Percentiles rank a stretch among this genome's conserved stretches.
Conservation (phyloP, 2,888 invertebrate species). For the Oscheius onirici region DNA sequence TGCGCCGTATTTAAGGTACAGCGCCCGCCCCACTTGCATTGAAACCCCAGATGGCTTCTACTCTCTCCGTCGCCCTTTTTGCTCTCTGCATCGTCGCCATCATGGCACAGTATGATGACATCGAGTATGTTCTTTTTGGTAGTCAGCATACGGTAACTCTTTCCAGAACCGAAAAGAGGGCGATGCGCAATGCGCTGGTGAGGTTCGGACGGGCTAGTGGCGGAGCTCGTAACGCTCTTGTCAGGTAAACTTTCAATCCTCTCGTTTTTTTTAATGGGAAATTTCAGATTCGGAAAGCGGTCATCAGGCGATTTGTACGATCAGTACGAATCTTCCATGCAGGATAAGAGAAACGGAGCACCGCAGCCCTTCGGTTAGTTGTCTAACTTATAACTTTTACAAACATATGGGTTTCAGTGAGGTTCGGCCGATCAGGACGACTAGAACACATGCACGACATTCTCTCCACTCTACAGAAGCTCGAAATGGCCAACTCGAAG, state of each 20-base stretch:
- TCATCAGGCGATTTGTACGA: conserved; percentile 39
- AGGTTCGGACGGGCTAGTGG: conserved; percentile 60
- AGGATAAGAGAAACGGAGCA: conserved; percentile 61
- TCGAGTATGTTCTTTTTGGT: neutral
- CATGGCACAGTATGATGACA: conserved; percentile 43
- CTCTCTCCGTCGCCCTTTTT: conserved; percentile 35
- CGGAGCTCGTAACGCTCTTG: conserved; percentile 62
- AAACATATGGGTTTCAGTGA: conserved; percentile 39
- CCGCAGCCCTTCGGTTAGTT: conserved; percentile 62
- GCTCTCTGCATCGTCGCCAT: conserved; percentile 37
- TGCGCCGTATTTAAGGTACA: conserved; percentile 23
- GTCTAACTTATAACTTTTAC: neutral
- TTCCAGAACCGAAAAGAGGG: conserved; percentile 57
- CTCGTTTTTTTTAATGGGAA: too few relatives aligned
- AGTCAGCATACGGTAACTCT: neutral
- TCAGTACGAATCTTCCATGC: conserved; percentile 45
- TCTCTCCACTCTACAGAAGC: conserved; percentile 56
- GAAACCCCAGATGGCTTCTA: conserved; percentile 26
- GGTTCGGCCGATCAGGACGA: conserved; percentile 62
- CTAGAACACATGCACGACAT: conserved; percentile 64
- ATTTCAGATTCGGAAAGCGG: conserved; percentile 60
- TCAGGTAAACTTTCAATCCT: conserved; percentile 36
- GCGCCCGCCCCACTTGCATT: conserved; percentile 13
- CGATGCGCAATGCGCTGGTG: conserved; percentile 64
- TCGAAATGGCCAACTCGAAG: conserved; percentile 54